Conservation (phyloP, 2,888 invertebrate species). For the Lepidonotus clava region DNA sequence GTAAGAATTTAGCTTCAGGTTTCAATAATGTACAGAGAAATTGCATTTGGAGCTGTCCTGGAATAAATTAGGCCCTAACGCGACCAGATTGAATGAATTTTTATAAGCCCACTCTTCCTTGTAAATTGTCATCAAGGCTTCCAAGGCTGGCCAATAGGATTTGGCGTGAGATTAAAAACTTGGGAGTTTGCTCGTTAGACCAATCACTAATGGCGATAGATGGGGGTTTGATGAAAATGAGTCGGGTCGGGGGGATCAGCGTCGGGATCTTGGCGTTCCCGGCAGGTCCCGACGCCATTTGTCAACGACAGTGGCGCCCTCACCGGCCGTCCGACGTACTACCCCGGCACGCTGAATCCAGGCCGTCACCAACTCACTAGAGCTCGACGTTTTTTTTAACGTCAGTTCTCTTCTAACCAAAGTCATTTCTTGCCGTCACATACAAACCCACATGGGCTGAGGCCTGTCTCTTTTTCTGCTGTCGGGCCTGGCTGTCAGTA, state of each 20-base stretch:
- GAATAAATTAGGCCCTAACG: slow-evolving; percentile 14
- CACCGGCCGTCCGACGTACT: neutral
- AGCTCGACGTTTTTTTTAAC: neutral
- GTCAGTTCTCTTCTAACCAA: neutral
- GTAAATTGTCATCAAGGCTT: neutral
- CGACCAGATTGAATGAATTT: slow-evolving; percentile 25
- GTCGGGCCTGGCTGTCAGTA: neutral
- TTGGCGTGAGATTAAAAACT: slow-evolving; percentile 22
- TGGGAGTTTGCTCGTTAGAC: slow-evolving; percentile 22
- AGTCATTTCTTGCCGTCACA: neutral
- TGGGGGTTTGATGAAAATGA: slow-evolving; percentile 31
- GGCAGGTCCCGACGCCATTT: neutral
- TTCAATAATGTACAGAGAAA: slow-evolving; percentile 31
- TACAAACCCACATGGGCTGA: slow-evolving; percentile 8
- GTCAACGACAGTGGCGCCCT: slow-evolving; percentile 7
- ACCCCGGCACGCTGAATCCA: neutral
- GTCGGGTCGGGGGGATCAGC: slow-evolving; percentile 6
- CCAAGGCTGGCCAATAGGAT: neutral
- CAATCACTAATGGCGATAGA: slow-evolving; percentile 28
- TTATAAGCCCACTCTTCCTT: neutral
- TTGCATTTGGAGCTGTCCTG: neutral
- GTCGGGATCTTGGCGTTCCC: neutral
- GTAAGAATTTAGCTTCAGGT: neutral
- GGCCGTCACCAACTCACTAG: neutral
- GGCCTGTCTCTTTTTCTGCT: neutral